A percentile compares a stretch with the other conserved stretches of the same genome.
Evolutionary conservation across 2,113 vertebrate genomes (phyloP).

Genomic region (Hippocampus comes): DNA sequence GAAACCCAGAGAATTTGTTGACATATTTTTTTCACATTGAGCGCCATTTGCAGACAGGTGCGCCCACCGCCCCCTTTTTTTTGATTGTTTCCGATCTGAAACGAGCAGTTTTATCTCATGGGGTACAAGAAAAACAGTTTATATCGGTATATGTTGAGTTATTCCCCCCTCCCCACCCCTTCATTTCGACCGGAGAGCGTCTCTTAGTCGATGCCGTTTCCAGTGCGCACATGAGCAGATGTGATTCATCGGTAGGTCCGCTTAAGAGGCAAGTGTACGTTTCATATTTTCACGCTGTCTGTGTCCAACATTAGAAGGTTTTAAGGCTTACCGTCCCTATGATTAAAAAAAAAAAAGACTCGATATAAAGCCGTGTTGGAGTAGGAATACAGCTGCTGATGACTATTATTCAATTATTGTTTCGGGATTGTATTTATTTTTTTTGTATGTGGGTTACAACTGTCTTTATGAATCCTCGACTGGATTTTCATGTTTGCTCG

Average conservation of each 20-base stretch:
- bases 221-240: slow-evolving; percentile 1
- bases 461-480: background rate
- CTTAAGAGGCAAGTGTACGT: background rate
- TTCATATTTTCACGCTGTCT: background rate
- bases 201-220: background rate
- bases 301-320: background rate
- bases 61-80: slow-evolving; percentile 32
- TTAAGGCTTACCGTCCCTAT: background rate
- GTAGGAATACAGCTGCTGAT: background rate
- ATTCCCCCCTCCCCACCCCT: no score
- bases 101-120: background rate
- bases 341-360: background rate
- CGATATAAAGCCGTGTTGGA: background rate
- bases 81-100: slow-evolving; percentile 25
- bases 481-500: no score
- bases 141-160: background rate
- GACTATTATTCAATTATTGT: background rate
- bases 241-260: background rate
- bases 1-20: slow-evolving; percentile 52
- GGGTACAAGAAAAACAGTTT: background rate
- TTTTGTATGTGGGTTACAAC: background rate
- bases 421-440: background rate
- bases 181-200: background rate
- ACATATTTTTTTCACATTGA: slow-evolving; percentile 53
- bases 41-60: slow-evolving; percentile 75